Base-by-base conservation (phyloP, 2,888 invertebrate genomes). In the Geotrupes spiniger region DNA sequence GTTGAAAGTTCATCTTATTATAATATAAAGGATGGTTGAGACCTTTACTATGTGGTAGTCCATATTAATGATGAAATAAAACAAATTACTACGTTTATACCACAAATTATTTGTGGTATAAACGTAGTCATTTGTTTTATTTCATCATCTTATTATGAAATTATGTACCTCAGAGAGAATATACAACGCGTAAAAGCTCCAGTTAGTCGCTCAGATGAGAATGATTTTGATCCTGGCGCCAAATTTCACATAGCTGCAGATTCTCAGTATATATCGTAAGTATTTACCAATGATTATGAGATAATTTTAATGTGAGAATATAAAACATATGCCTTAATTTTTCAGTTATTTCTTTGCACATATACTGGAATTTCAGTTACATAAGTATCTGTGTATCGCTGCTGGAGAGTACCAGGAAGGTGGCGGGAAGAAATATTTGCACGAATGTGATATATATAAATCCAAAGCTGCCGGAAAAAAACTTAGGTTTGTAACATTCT, bases 291-390 rank as follows among this genome's bases (percentile, higher is more conserved):
- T 21, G 6, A 21, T 21, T 21, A 21, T 21, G 6, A 4, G 4
- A 21, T 26, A 25, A 28, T 46, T 45, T 15, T 26, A 53, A 51
- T 27, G 27, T 9, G 8, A 9, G n/a, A 27, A 8, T 27, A 27
- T 27, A 27, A n/a, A 27, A 27, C n/a, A n/a, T n/a, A n/a, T 29
- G n/a, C 3, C n/a, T 21, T 21, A 21, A 4, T 37, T 41, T 56
- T 54, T 41, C 63, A 80, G 81, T 50, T 83, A 82, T 59, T 74
- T 81, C 59, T 78, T 89, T 49, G 83, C 85, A 8, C 82, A 82
- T 61, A 79, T 90, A 10, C 69, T 90, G 21, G 87, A 90, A 70
- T 91, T 89, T 68, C 89, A 89, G 74, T 84, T 90, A 57, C 82
- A 88, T 57, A 75, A 80, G 59, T 79, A 85, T 1, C 70, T 90